Percentiles rank a stretch among this genome's conserved stretches.
Conservation (phyloP, 2,797 vertebrate genomes). For the Anomalospiza imberbis region DNA sequence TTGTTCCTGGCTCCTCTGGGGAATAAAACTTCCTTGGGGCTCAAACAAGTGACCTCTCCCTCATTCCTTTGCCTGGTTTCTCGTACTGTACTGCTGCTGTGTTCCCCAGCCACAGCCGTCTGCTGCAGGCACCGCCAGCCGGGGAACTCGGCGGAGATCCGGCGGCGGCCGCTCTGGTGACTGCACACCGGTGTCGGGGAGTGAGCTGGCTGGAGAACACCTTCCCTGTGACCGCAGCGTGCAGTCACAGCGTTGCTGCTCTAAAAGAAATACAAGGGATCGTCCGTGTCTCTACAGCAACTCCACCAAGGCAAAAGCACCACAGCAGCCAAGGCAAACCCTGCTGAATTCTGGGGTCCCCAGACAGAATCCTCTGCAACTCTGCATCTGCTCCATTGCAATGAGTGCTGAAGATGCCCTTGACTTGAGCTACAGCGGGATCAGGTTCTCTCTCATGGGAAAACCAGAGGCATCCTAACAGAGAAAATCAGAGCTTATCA, state of each 20-base stretch:
- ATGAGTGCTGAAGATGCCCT: background rate
- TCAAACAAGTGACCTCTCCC: no score
- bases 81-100: no score
- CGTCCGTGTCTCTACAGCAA: background rate
- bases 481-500: background rate
- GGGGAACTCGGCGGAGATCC: no score
- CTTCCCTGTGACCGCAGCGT: no score
- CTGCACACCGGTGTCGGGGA: no score
- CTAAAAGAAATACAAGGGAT: background rate
- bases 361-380: accelerated
- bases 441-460: background rate
- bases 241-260: background rate
- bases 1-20: no score
- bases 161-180: no score
- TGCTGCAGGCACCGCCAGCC: no score
- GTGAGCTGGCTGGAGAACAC: no score
- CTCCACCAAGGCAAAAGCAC: background rate
- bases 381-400: background rate
- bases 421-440: background rate
- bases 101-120: no score
- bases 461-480: background rate
- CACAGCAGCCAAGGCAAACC: background rate
- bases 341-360: background rate
- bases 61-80: no score
- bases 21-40: no score